A percentile compares a stretch with the other conserved stretches of the same genome.
Evolutionary conservation across 2,888 invertebrate genomes (phyloP).

Genomic region (Lithophane ornitopus): DNA sequence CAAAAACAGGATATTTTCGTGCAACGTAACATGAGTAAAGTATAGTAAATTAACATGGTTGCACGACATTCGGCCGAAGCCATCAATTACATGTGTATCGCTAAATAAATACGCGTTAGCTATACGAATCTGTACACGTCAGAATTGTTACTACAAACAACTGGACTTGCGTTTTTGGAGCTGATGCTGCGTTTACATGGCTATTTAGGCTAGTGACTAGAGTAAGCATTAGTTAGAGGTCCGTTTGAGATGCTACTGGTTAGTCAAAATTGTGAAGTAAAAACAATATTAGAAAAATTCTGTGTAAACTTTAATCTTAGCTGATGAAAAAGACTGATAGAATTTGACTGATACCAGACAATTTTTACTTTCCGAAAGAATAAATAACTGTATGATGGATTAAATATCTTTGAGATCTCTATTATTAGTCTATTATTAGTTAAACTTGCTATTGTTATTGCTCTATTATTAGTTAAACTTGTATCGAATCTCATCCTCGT

Average conservation of each 20-base stretch:
- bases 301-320: neutral
- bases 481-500: neutral
- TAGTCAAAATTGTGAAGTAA: neutral
- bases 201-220: conserved; percentile 28
- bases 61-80: conserved; percentile 75
- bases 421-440: neutral
- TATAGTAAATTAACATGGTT: conserved; percentile 64
- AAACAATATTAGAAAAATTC: neutral
- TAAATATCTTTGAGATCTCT: neutral
- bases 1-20: conserved; percentile 55
- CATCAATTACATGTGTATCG: conserved; percentile 86
- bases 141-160: conserved; percentile 84
- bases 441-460: neutral
- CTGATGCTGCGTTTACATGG: conserved; percentile 73
- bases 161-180: conserved; percentile 80
- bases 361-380: neutral
- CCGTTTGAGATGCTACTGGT: neutral
- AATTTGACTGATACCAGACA: too few species aligned
- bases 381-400: too few species aligned
- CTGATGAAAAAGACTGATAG: neutral
- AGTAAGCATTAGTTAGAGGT: neutral
- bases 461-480: neutral
- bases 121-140: conserved; percentile 78
- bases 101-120: conserved; percentile 86
- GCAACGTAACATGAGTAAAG: conserved; percentile 36